A percentile compares a stretch with the other conserved stretches of the same genome.
phyloP scores from a whole-genome alignment of 2,888 invertebrate genomes.

The Bursaphelenchus okinawaensis region DNA sequence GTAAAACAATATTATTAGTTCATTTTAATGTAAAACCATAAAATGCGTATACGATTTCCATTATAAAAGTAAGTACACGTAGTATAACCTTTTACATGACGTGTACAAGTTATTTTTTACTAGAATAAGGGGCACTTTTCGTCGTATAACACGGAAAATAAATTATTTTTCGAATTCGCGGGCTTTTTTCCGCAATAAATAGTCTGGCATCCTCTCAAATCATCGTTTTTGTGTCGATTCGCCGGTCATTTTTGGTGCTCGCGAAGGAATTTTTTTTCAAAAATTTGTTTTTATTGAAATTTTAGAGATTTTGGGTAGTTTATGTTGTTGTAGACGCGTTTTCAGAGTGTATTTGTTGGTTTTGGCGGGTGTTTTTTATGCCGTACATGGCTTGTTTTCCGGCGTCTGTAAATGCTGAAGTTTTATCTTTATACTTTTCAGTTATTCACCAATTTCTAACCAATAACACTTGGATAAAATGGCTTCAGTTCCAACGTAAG shows the following conservation, averaged over 20 bases:
- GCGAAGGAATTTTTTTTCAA: background rate
- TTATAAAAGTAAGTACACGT: no score
- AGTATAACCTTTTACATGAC: no score
- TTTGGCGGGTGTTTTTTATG: no score
- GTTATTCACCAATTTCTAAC: background rate
- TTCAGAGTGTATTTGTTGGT: background rate
- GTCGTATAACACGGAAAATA: background rate
- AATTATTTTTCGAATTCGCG: background rate
- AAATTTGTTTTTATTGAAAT: background rate
- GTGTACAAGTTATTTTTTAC: no score
- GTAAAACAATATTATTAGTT: no score
- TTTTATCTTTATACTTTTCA: background rate
- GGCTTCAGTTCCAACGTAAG: background rate
- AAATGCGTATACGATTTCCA: no score
- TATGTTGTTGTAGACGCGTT: background rate
- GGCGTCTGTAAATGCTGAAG: background rate
- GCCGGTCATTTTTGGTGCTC: background rate
- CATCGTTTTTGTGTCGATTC: background rate
- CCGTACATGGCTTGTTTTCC: background rate
- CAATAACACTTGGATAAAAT: background rate
- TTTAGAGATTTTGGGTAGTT: background rate
- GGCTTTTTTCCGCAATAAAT: background rate
- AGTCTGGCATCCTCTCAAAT: background rate
- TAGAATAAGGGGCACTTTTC: background rate
- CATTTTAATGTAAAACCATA: no score